phyloP scores from a whole-genome alignment of 2,888 invertebrate genomes.

The Tiphia femorata region DNA sequence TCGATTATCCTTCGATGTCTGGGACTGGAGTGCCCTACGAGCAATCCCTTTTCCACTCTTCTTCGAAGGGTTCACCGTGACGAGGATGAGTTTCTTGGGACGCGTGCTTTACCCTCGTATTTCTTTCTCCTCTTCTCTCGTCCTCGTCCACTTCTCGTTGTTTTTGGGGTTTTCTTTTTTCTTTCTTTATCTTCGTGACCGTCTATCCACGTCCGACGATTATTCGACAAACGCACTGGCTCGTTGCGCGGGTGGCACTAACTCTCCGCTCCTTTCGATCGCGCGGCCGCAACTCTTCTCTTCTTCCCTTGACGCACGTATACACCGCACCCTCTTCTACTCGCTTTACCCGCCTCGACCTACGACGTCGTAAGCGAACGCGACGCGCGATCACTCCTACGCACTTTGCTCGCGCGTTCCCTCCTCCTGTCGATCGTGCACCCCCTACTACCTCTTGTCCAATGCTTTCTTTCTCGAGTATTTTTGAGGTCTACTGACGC shows the following conservation, averaged over 20 bases:
- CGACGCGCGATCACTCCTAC: background rate
- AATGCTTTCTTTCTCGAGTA: no score
- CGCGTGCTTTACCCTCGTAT: background rate
- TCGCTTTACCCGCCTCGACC: background rate
- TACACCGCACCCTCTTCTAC: background rate
- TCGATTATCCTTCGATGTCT: slow-evolving; percentile 1
- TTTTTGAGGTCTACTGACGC: no score
- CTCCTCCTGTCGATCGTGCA: no score
- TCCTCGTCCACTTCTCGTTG: no score
- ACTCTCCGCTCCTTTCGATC: slow-evolving; percentile 54
- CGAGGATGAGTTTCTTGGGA: background rate
- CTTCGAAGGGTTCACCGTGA: no score
- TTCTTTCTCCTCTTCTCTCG: background rate
- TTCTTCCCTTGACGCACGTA: no score
- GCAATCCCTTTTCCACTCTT: slow-evolving; percentile 11
- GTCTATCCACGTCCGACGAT: slow-evolving; percentile 20
- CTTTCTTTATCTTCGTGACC: background rate
- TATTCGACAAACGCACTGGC: slow-evolving; percentile 56
- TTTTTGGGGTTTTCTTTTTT: background rate
- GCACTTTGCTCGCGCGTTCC: background rate
- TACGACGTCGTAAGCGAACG: background rate
- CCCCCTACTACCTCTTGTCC: no score
- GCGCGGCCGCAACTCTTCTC: slow-evolving; percentile 29
- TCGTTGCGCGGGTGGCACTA: slow-evolving; percentile 65
- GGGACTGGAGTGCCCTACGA: slow-evolving; percentile 4